phyloP scores from a whole-genome alignment of 2,113 vertebrate species.

The Serilophus lunatus region DNA sequence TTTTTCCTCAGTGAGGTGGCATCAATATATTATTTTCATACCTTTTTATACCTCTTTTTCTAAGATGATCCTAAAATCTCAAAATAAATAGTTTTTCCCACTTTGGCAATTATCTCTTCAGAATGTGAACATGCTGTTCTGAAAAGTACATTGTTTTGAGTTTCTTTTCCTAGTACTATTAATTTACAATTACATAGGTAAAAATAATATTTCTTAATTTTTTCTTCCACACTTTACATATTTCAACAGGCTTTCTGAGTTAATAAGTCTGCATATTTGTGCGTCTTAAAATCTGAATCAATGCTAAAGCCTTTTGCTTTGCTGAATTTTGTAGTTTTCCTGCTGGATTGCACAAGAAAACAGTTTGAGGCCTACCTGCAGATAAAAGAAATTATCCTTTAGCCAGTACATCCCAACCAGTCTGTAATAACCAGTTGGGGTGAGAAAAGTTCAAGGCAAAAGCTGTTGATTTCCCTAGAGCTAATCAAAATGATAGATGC shows the following conservation, averaged over 20 bases:
- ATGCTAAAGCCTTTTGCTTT: background rate
- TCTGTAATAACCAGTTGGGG: constrained; percentile 70
- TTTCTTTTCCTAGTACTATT: constrained; percentile 1
- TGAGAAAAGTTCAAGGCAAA: constrained; percentile 72
- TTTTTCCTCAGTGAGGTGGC: background rate
- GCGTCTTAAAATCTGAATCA: constrained; percentile 1
- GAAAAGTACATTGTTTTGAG: background rate
- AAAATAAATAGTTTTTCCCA: background rate
- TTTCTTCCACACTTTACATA: background rate
- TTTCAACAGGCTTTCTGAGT: background rate
- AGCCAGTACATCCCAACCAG: constrained; percentile 41
- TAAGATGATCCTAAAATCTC: background rate
- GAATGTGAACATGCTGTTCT: background rate
- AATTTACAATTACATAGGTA: background rate
- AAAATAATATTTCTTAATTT: background rate
- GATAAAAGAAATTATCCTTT: constrained; percentile 41
- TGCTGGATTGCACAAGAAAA: background rate
- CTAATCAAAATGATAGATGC: constrained; percentile 73
- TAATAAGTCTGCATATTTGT: background rate
- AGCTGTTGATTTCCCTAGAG: constrained; percentile 77
- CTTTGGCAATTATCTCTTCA: background rate
- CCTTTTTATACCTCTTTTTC: too few species aligned
- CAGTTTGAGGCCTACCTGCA: background rate
- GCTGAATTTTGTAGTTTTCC: background rate
- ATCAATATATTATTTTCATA: background rate